Evolutionary conservation across 2,888 invertebrate genomes (phyloP).

Genomic region (Abrostola triplasia): DNA sequence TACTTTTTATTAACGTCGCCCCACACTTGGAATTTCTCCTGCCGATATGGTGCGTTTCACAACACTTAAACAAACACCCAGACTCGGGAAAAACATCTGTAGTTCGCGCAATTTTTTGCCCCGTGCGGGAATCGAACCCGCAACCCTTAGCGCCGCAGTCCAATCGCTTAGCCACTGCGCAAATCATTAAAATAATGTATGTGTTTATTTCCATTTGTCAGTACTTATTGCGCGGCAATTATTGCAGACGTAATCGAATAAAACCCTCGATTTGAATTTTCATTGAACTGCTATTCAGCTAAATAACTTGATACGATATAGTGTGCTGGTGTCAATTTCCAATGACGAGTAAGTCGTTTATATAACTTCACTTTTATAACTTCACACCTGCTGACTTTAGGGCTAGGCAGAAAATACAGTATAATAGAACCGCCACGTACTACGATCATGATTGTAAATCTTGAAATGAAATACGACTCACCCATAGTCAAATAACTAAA

Average conservation of each 20-base stretch:
- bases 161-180: no score
- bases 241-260: not conserved
- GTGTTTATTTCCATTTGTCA: not conserved
- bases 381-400: slow-evolving; percentile 16
- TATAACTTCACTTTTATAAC: not conserved
- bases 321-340: not conserved
- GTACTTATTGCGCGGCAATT: not conserved
- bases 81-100: no score
- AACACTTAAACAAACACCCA: no score
- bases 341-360: not conserved
- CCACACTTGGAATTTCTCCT: no score
- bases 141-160: no score
- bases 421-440: not conserved
- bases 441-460: no score
- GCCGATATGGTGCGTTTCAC: no score
- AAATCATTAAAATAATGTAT: not conserved
- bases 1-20: no score
- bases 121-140: no score
- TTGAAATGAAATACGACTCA: no score
- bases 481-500: slow-evolving; percentile 21
- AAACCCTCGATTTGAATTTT: not conserved
- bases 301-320: slow-evolving; percentile 2
- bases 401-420: no score
- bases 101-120: no score
- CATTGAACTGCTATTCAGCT: not conserved